Base-by-base conservation (phyloP, 2,888 invertebrate species). In the Portevinia maculata region DNA sequence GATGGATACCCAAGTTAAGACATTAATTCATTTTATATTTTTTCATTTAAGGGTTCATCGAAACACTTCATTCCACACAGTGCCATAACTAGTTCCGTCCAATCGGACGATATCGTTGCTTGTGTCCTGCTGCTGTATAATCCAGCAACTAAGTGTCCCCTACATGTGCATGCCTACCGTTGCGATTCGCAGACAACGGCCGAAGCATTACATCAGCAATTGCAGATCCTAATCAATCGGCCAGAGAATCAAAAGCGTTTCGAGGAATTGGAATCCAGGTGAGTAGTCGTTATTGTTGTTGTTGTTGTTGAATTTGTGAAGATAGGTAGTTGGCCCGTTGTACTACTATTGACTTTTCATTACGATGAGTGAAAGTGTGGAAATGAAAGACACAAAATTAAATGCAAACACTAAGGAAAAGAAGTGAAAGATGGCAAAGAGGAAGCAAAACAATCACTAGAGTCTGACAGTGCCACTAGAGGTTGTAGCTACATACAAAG, bases 131-230 rank as follows among this genome's bases (percentile, higher is more conserved):
- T 99, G 52, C 93, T 99, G 0, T 98, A 97, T 89, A 99, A 99
- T 91, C 98, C 98, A 0, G 94, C 97, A 69, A 98, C 98, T 7
- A 96, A 96, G 86, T 97, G 97, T 89, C 98, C 98, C 0, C 94
- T 99, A 24, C 98, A 99, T 89, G 97, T 98, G 1, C 99, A 99
- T 89, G 98, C 97, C 64, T 99, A 94, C 89, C 94, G 98, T 91
- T 98, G 97, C 90, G 99, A 99, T 90, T 97, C 97, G 8, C 94
- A 97, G 85, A 96, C 97, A 88, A 99, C 98, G 17, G 98, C 99
- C 0, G 94, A 95, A 81, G 93, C 97, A 88, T 93, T 99, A 74
- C 95, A 95, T 88, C 93, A 94, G 9, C 98, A 98, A 88, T 91
- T 99, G 75, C 95, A 96, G 90, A 93, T 95, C 7, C 91, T 99